Evolutionary conservation across 2,113 vertebrate genomes (phyloP).

Genomic region (Gnathonemus echidnorhynchus): DNA sequence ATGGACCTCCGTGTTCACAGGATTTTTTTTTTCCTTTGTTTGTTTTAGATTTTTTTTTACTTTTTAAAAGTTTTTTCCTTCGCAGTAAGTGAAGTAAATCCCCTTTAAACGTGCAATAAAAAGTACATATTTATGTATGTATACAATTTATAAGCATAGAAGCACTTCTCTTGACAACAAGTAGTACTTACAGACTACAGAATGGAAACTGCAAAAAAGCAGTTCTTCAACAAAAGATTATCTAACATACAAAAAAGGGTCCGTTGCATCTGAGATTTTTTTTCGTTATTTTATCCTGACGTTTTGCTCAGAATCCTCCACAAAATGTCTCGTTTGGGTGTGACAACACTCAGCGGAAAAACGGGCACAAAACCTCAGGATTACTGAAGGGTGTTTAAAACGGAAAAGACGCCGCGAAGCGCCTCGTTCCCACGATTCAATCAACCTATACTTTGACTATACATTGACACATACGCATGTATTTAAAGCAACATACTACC

Average conservation of each 20-base stretch:
- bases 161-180: conserved; percentile 85
- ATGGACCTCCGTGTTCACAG: conserved; percentile 65
- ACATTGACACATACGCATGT: conserved; percentile 54
- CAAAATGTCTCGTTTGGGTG: conserved; percentile 28
- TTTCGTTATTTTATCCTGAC: conserved; percentile 56
- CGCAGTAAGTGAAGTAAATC: conserved; percentile 70
- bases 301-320: conserved; percentile 57
- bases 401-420: conserved; percentile 31
- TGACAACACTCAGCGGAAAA: conserved; percentile 45
- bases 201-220: conserved; percentile 71
- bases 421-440: conserved; percentile 45
- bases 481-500: conserved; percentile 66
- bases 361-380: conserved; percentile 47
- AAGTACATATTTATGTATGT: conserved; percentile 90
- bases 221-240: conserved; percentile 68
- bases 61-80: conserved; percentile 48
- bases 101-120: conserved; percentile 97
- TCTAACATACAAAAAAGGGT: conserved; percentile 73
- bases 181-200: conserved; percentile 96
- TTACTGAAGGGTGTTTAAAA: conserved; percentile 31
- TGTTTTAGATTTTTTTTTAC: conserved; percentile 27
- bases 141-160: conserved; percentile 94
- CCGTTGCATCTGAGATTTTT: conserved; percentile 72
- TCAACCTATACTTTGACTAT: conserved; percentile 55
- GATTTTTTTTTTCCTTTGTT: conserved; percentile 54